Base-by-base conservation (phyloP, 2,113 vertebrate genomes). In the Pterocles gutturalis region DNA sequence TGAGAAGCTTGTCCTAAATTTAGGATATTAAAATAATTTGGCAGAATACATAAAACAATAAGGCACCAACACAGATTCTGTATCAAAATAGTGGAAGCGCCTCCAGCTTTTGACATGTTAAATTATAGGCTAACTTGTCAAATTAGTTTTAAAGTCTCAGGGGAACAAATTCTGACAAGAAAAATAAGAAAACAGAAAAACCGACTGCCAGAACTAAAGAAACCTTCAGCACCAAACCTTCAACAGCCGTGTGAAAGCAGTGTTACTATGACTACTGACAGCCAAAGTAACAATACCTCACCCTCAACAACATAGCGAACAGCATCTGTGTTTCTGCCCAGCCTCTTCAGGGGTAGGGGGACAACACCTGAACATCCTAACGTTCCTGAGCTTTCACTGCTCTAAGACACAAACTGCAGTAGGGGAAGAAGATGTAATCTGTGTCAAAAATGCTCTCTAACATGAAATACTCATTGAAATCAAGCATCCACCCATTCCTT, bases 261-360 rank as follows among this genome's bases (percentile, higher is more conserved):
- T 26, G 80, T 96, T 95, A 77, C 89, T 89, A 89, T 91, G 89
- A 89, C 91, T 92, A 94, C 93, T 89, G 80, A 71, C 67, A 95
- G 65, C 12, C 21, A 78, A 70, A 71, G 33, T 34, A 85, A 75
- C 82, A 93, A 36, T 18, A 55, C 15, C 12, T 71, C 26, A 58
- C 31, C 15, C n/a, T 58, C 83, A 83, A 66, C 86, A 78, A 51
- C 57, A 65, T 2, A 67, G 19, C 46, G 83, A 92, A 73, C 3
- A 49, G 7, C 31, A 73, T 60, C 51, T 83, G 1, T 67, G 45
- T 41, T 91, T 83, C 49, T 29, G 22, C 12, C 34, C 45, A 38
- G 43, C 13, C 19, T 87, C 3, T 46, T 89, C 31, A 61, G n/a
- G 17, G 54, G 14, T 15, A 72, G n/a, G 29, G 26, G 22, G 3